Percentiles rank a stretch among this genome's conserved stretches.
Evolutionary conservation across 1,140 invertebrate species (phyloP).

Genomic region (Sycophila sp.): DNA sequence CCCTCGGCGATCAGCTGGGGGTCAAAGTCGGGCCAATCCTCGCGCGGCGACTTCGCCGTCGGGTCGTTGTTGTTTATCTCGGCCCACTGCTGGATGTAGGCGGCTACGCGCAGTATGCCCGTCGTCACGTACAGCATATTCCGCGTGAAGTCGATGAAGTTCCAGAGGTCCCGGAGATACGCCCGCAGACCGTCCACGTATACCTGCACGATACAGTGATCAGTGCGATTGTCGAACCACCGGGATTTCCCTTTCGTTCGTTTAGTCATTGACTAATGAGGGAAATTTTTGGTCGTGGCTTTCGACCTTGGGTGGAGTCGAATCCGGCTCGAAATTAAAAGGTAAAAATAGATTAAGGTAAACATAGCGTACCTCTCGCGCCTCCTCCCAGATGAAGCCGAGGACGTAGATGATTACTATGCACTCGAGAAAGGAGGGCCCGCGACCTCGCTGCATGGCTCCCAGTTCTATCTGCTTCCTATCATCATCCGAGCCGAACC

Average conservation of each 20-base stretch:
- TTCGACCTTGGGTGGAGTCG: too few relatives aligned
- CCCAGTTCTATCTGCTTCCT: constrained; percentile 67
- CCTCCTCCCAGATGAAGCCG: constrained; percentile 91
- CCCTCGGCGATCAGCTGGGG: constrained; percentile 94
- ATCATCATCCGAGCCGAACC: constrained; percentile 77
- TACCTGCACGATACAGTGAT: constrained; percentile 62
- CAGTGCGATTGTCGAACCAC: too few relatives aligned
- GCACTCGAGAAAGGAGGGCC: constrained; percentile 80
- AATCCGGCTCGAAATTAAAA: too few relatives aligned
- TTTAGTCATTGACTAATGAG: too few relatives aligned
- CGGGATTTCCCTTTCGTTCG: too few relatives aligned
- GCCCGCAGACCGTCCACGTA: constrained; percentile 83
- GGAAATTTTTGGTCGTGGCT: too few relatives aligned
- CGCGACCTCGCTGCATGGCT: constrained; percentile 77
- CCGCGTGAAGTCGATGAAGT: constrained; percentile 93
- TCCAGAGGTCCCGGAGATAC: constrained; percentile 94
- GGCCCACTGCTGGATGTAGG: constrained; percentile 78
- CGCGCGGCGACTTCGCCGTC: constrained; percentile 79
- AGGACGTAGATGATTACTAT: constrained; percentile 81
- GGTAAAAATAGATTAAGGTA: too few relatives aligned
- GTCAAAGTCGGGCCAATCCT: constrained; percentile 92
- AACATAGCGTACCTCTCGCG: constrained; percentile 77
- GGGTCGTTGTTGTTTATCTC: constrained; percentile 74
- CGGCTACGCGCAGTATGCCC: constrained; percentile 77
- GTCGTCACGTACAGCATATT: constrained; percentile 87